phyloP scores from a whole-genome alignment of 2,888 invertebrate genomes.

The Bellardia bayeri region DNA sequence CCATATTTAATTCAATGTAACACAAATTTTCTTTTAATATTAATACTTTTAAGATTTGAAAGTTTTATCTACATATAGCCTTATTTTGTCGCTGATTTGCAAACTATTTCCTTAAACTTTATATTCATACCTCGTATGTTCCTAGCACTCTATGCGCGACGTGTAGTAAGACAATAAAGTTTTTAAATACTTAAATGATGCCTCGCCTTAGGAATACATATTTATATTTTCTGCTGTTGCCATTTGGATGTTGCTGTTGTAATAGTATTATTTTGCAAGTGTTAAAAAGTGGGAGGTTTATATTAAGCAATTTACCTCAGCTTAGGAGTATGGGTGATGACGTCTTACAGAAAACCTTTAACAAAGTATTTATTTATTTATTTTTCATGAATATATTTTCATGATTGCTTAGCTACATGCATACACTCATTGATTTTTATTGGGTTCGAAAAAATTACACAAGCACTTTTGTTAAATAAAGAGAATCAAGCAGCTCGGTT shows the following conservation, averaged over 20 bases:
- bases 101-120: neutral
- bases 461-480: conserved; percentile 1
- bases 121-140: neutral
- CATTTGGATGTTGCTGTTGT: neutral
- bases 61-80: no score
- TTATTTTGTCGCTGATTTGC: no score
- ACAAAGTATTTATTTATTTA: neutral
- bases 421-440: neutral
- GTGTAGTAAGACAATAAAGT: neutral
- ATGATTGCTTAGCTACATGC: neutral
- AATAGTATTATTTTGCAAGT: conserved; percentile 12
- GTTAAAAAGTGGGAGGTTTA: conserved; percentile 1
- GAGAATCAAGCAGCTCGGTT: neutral
- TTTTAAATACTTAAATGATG: conserved; percentile 6
- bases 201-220: conserved; percentile 3
- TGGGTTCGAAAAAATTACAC: neutral
- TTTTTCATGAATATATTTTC: neutral
- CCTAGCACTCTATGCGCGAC: neutral
- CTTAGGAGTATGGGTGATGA: neutral
- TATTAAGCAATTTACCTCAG: neutral
- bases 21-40: no score
- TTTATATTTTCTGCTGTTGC: neutral
- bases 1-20: no score
- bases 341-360: neutral
- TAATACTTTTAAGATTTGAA: no score